phyloP scores from a whole-genome alignment of 2,888 invertebrate genomes.

The Disparrhopalites patrizii region DNA sequence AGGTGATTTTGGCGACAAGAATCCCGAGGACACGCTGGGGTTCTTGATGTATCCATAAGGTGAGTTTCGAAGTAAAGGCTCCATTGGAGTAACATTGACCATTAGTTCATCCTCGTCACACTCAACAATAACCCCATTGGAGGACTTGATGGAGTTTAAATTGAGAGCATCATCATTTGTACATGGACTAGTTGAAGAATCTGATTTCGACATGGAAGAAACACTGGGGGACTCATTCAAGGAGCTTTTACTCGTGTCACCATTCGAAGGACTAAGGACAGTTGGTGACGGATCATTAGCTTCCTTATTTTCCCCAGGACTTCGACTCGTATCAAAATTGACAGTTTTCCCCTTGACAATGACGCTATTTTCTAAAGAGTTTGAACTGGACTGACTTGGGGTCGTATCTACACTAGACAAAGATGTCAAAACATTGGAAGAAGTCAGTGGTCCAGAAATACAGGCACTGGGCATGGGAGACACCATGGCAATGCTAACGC shows the following conservation, averaged over 20 bases:
- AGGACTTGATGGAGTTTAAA: constrained; percentile 5
- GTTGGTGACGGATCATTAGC: not conserved
- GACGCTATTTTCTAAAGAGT: constrained; percentile 69
- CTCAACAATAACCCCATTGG: constrained; percentile 39
- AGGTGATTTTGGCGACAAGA: constrained; percentile 27
- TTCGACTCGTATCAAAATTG: constrained; percentile 7
- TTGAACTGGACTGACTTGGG: constrained; percentile 60
- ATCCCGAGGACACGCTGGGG: constrained; percentile 29
- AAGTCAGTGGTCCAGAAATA: constrained; percentile 22
- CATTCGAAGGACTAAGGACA: not conserved
- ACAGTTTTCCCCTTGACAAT: constrained; percentile 51
- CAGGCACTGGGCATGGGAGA: constrained; percentile 64
- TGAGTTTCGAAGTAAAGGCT: constrained; percentile 57
- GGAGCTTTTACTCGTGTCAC: not conserved
- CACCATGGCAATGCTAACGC: constrained; percentile 59
- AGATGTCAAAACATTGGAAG: constrained; percentile 28
- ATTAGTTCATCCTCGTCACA: constrained; percentile 61
- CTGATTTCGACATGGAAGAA: constrained; percentile 19
- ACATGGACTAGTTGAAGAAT: constrained; percentile 15
- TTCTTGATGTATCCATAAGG: constrained; percentile 47
- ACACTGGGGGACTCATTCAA: constrained; percentile 7
- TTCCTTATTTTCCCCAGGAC: constrained; percentile 3
- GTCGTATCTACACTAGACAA: constrained; percentile 41
- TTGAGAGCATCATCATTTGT: constrained; percentile 18
- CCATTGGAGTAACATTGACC: constrained; percentile 85